A percentile compares a stretch with the other conserved stretches of the same genome.
phyloP scores from a whole-genome alignment of 2,797 vertebrate genomes.

The Simalia tracyae region DNA sequence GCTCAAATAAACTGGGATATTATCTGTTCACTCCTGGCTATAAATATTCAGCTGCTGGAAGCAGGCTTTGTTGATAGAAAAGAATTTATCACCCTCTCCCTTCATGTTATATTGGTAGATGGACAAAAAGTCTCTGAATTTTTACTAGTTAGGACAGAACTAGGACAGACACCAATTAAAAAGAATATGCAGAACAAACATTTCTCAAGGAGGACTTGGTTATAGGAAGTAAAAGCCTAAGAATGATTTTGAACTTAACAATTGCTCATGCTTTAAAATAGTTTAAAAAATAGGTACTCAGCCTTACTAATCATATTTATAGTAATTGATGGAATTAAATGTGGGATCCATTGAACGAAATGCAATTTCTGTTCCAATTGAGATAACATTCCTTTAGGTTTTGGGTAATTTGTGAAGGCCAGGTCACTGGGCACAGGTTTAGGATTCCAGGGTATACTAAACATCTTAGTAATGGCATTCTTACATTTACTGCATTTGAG shows the following conservation, averaged over 20 bases:
- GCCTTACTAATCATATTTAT: no score
- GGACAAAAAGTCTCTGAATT: slow-evolving; percentile 14
- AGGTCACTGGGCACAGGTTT: no score
- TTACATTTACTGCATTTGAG: no score
- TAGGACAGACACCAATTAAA: not conserved
- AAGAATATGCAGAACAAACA: not conserved
- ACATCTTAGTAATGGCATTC: no score
- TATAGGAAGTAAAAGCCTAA: not conserved
- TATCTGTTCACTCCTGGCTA: not conserved
- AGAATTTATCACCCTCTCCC: not conserved
- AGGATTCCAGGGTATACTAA: no score
- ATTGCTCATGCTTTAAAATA: no score
- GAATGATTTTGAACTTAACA: not conserved
- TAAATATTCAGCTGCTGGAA: slow-evolving; percentile 25
- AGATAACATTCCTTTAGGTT: no score
- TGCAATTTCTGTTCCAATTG: no score
- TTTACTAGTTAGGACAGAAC: not conserved
- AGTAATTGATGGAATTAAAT: no score
- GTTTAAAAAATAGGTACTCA: no score
- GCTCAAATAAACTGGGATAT: slow-evolving; percentile 18
- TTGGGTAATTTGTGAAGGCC: no score
- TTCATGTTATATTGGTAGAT: not conserved
- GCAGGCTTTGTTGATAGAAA: slow-evolving; percentile 8
- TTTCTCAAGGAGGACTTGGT: not conserved
- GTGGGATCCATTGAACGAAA: no score